These are phyloP conservation scores for Lepus townsendii DNA, from an alignment of 2,797 vertebrate species.

Conservation along the genomic window DNA sequence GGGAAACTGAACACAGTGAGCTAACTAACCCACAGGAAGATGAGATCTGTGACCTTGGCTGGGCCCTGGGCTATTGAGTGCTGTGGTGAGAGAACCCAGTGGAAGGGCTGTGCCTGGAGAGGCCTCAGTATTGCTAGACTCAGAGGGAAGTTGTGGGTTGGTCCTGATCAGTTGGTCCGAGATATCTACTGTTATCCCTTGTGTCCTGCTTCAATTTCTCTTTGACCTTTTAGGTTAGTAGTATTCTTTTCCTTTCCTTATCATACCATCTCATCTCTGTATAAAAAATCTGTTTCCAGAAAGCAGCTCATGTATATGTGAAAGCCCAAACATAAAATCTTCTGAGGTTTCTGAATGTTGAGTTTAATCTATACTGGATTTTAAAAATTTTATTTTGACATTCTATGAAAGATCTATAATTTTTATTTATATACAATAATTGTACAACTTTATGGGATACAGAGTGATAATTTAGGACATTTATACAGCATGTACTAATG, in stretches of 20 bases:
- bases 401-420: no score
- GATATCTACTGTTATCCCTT: background rate
- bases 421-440: no score
- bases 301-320: background rate
- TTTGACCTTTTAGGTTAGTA: background rate
- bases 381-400: no score
- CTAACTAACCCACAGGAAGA: accelerated
- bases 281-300: background rate
- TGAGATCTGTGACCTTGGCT: background rate
- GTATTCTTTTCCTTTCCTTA: background rate
- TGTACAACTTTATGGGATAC: no score
- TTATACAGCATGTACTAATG: no score
- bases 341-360: background rate
- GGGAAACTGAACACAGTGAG: background rate
- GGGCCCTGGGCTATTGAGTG: background rate
- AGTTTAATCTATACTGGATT: background rate
- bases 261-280: background rate
- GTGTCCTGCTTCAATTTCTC: background rate
- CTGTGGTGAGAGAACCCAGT: accelerated
- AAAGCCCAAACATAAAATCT: background rate
- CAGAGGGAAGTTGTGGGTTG: background rate
- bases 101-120: no score
- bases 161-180: no score
- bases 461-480: no score
- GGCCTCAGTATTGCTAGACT: accelerated